These are phyloP conservation scores for Kryphioiulus occultus DNA, from an alignment of 2,888 invertebrate genomes.

Conservation along the genomic window DNA sequence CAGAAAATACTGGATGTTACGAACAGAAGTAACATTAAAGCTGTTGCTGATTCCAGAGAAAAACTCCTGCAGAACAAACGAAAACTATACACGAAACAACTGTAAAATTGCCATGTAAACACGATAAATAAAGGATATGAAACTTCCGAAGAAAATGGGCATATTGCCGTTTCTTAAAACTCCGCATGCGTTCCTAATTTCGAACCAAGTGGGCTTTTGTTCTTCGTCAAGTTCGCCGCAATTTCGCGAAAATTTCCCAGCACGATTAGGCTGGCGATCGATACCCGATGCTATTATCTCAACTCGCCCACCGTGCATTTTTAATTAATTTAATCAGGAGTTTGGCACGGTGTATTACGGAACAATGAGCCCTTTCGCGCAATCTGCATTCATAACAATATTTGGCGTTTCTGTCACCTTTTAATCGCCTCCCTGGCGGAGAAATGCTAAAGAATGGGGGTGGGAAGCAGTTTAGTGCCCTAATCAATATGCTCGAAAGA, in stretches of 20 bases:
- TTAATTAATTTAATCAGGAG: conserved; percentile 25
- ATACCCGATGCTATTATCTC: conserved; percentile 14
- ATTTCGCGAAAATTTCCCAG: neutral
- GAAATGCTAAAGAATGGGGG: neutral
- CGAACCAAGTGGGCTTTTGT: neutral
- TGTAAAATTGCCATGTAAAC: too few species aligned
- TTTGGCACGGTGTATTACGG: neutral
- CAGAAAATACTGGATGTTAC: too few species aligned
- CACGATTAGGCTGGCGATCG: neutral
- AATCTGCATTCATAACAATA: conserved; percentile 31
- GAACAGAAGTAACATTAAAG: too few species aligned
- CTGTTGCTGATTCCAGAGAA: too few species aligned
- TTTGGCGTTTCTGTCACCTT: conserved; percentile 31
- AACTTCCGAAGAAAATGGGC: too few species aligned
- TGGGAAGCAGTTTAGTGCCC: neutral
- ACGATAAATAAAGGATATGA: too few species aligned
- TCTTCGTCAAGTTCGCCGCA: neutral
- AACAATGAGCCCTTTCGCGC: conserved; percentile 24
- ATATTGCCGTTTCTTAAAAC: neutral
- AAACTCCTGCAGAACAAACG: too few species aligned
- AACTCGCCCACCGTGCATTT: conserved; percentile 24
- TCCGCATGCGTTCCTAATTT: neutral
- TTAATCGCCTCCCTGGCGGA: neutral
- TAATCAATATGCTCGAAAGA: neutral
- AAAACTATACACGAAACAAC: too few species aligned